phyloP scores from a whole-genome alignment of 2,797 vertebrate species.

The Anolis apletophallus region DNA sequence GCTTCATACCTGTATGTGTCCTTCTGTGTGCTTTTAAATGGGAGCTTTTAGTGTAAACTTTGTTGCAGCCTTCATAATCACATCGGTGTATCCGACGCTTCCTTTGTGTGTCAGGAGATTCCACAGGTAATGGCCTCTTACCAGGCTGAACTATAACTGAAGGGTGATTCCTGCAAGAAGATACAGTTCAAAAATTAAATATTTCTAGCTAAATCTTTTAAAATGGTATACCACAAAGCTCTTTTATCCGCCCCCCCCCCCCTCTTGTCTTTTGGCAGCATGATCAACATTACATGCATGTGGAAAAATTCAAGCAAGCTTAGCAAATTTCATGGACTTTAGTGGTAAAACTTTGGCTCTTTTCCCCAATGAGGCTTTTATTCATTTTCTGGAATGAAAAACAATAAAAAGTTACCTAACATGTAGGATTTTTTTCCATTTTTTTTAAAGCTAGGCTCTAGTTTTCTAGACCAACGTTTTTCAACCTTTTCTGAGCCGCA shows the following conservation, averaged over 20 bases:
- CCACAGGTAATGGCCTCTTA: slow-evolving; percentile 89
- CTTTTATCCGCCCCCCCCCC: slow-evolving; percentile 37
- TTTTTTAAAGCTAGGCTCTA: slow-evolving; percentile 22
- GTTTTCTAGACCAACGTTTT: no score
- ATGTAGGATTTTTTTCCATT: not conserved
- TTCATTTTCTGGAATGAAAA: slow-evolving; percentile 42
- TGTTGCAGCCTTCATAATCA: slow-evolving; percentile 95
- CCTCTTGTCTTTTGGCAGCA: slow-evolving; percentile 56
- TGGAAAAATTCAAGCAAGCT: slow-evolving; percentile 60
- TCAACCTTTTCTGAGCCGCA: no score
- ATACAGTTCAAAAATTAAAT: slow-evolving; percentile 47
- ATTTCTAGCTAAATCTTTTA: slow-evolving; percentile 39
- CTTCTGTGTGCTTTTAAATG: slow-evolving; percentile 97
- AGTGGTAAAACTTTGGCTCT: slow-evolving; percentile 49
- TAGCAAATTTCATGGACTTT: slow-evolving; percentile 46
- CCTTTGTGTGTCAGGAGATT: slow-evolving; percentile 92
- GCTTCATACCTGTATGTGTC: slow-evolving; percentile 91
- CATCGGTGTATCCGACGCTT: slow-evolving; percentile 96
- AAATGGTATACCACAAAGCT: slow-evolving; percentile 31
- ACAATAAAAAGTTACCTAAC: slow-evolving; percentile 21
- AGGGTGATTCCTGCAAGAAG: slow-evolving; percentile 83
- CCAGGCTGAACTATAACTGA: slow-evolving; percentile 93
- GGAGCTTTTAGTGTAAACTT: slow-evolving; percentile 99
- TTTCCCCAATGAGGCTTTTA: slow-evolving; percentile 33
- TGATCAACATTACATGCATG: slow-evolving; percentile 48